Percentiles rank a stretch among this genome's conserved stretches.
Conservation (phyloP, 2,113 vertebrate species). For the Lepidothrix coronata region DNA sequence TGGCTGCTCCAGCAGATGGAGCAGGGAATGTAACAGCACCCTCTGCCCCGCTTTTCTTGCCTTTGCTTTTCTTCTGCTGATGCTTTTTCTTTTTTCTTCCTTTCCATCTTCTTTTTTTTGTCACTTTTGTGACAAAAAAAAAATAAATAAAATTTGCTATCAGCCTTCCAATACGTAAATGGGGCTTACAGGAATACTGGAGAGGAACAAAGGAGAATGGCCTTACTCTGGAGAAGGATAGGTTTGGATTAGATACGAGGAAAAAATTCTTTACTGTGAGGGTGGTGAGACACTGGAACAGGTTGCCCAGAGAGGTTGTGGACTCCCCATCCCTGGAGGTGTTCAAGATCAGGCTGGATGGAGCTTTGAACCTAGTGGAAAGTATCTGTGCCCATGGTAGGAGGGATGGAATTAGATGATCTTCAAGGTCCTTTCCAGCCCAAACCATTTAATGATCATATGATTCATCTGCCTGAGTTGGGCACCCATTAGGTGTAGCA, state of each 20-base stretch:
- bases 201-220: neutral
- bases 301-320: neutral
- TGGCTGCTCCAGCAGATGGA: constrained; percentile 21
- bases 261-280: neutral
- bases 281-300: neutral
- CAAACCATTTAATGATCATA: neutral
- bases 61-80: neutral
- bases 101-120: neutral
- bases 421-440: neutral
- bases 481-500: neutral
- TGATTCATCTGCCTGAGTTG: neutral
- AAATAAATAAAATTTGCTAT: neutral
- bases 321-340: neutral
- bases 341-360: neutral
- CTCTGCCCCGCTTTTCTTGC: neutral
- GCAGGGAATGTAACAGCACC: neutral
- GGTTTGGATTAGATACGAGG: neutral
- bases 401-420: fast-evolving
- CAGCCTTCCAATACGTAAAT: neutral
- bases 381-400: neutral
- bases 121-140: neutral
- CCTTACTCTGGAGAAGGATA: neutral
- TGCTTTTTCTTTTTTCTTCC: fast-evolving
- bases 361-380: neutral
- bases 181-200: neutral